Evolutionary conservation across 2,113 vertebrate genomes (phyloP), one percentile per base, ranked within the genome.

Genomic region (Misgurnus anguillicaudatus): DNA sequence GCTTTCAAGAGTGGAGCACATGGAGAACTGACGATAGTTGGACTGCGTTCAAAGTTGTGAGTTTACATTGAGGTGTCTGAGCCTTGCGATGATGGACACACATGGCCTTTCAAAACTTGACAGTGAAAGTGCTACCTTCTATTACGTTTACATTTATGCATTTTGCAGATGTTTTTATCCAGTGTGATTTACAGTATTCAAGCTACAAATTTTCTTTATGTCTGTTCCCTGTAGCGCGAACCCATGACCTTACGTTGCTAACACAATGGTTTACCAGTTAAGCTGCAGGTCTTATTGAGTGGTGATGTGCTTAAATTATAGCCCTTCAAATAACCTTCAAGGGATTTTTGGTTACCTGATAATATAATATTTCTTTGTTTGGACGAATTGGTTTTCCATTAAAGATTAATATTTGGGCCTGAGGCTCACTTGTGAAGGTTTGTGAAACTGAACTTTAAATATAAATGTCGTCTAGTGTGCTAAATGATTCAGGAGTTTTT

Each of bases 1-100:
- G 0, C 68, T 36, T 77, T 84, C 66, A 66, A 11, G 53, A 57
- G 64, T 62, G 78, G 73, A 64, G 36, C 61, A 68, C 58, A 3
- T 58, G 9, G 38, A 48, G 48, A 62, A 51, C 17, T 31, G 0
- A 8, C 58, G 38, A 13, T 19, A 61, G 7, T 36, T 78, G 55
- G 73, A 38, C 7, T 13, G 4, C 16, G 42, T 7, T 62, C 57
- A 74, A 74, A 8, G 41, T 60, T 61, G n/a, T 74, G 19, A 60
- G 11, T 74, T 45, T 74, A 74, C 21, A 53, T 24, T 36, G 45
- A 53, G 13, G 24, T 38, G 24, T 70, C 36, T 36, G 31, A 9
- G 53, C 17, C 53, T 57, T 38, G 31, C 57, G 51, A 57, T 36
- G 53, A 38, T 24, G 5, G 6, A 45, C 19, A 47, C 11, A 45